phyloP scores from a whole-genome alignment of 2,888 invertebrate genomes.

The Fabriciana adippe region DNA sequence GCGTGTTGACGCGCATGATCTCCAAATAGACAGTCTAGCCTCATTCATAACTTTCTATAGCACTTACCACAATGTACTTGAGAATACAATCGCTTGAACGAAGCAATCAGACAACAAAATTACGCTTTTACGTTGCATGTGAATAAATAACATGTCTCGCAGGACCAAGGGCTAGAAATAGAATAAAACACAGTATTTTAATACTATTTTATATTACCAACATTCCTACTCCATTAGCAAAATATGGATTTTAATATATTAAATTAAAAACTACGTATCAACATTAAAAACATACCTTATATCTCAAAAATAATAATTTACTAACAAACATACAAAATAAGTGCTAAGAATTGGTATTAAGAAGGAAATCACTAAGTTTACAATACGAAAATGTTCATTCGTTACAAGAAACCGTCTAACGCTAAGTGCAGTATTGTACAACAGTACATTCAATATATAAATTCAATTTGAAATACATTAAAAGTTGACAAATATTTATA shows the following conservation, averaged over 20 bases:
- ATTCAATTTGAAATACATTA: constrained; percentile 21
- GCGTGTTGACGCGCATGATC: constrained; percentile 54
- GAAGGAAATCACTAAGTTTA: constrained; percentile 38
- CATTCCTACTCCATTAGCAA: constrained; percentile 67
- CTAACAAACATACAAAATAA: constrained; percentile 69
- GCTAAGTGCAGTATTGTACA: constrained; percentile 19
- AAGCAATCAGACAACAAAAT: neutral
- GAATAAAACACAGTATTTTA: constrained; percentile 54
- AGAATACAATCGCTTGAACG: neutral
- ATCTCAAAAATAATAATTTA: constrained; percentile 81
- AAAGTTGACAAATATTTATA: constrained; percentile 21
- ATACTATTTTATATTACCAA: constrained; percentile 70
- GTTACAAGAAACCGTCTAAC: constrained; percentile 24
- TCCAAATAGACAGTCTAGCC: constrained; percentile 66
- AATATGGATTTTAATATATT: constrained; percentile 74
- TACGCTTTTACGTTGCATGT: constrained; percentile 3
- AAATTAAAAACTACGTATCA: constrained; percentile 79
- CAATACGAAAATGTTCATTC: constrained; percentile 33
- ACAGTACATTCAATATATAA: constrained; percentile 11
- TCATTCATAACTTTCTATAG: constrained; percentile 32
- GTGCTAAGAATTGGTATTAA: constrained; percentile 45
- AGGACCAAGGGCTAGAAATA: constrained; percentile 32
- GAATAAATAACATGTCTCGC: constrained; percentile 9
- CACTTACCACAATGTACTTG: neutral
- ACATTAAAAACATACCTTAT: constrained; percentile 78